These are phyloP conservation scores for Elaphurus davidianus DNA, from an alignment of 2,113 vertebrate species.

Conservation along the genomic window DNA sequence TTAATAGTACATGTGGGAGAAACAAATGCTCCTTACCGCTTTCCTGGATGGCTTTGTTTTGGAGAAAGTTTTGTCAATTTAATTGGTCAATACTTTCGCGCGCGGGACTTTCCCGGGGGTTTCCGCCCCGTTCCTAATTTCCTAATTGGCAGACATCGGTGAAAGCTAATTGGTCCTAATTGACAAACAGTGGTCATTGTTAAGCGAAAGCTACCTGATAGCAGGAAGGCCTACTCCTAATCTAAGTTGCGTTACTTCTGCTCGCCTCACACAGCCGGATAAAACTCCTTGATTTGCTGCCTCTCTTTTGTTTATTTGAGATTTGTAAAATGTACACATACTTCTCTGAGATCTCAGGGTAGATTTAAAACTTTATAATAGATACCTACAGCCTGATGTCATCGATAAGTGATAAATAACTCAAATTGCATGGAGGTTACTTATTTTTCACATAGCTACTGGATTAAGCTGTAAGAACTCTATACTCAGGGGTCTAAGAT, in stretches of 20 bases:
- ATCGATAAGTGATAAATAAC: not conserved
- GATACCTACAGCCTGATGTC: not conserved
- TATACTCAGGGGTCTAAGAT: not conserved
- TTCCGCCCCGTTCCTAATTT: too few species aligned
- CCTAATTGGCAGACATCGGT: too few species aligned
- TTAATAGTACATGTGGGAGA: not conserved
- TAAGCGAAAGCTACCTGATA: too few species aligned
- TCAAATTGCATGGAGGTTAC: not conserved
- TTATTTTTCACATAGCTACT: not conserved
- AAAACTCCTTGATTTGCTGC: not conserved
- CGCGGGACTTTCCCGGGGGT: too few species aligned
- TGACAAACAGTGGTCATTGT: too few species aligned
- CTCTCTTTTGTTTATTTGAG: not conserved
- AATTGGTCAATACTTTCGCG: too few species aligned
- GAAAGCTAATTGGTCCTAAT: too few species aligned
- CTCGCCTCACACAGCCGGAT: not conserved
- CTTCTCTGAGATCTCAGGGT: not conserved
- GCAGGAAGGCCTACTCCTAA: too few species aligned
- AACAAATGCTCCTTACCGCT: not conserved
- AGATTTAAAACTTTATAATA: constrained; percentile 14
- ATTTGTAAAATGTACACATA: not conserved
- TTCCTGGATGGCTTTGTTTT: not conserved
- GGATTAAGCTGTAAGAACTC: not conserved
- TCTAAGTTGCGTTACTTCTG: too few species aligned
- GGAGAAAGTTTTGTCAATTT: not conserved